These are phyloP conservation scores for human DNA, from an alignment of 2,113 vertebrate species.

Conservation along the genomic window GRCh38 chr2:50437001-50437500, in stretches of 20 bases:
- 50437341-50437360: neutral
- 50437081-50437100: neutral
- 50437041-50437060: neutral
- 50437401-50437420: neutral
- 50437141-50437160: neutral
- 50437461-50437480: neutral
- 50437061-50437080: neutral
- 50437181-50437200: neutral
- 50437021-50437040: neutral
- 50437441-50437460: neutral
- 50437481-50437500: neutral
- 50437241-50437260: neutral
- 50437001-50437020: neutral
- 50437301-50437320: neutral
- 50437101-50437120: neutral
- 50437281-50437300: neutral
- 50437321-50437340: neutral
- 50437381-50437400: neutral
- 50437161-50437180: neutral
- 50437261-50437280: neutral
- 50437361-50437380: neutral
- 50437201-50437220: neutral
- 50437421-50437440: neutral
- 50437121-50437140: neutral
- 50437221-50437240: neutral